Evolutionary conservation across 2,113 vertebrate genomes (phyloP).

Genomic region (Notechis scutatus): DNA sequence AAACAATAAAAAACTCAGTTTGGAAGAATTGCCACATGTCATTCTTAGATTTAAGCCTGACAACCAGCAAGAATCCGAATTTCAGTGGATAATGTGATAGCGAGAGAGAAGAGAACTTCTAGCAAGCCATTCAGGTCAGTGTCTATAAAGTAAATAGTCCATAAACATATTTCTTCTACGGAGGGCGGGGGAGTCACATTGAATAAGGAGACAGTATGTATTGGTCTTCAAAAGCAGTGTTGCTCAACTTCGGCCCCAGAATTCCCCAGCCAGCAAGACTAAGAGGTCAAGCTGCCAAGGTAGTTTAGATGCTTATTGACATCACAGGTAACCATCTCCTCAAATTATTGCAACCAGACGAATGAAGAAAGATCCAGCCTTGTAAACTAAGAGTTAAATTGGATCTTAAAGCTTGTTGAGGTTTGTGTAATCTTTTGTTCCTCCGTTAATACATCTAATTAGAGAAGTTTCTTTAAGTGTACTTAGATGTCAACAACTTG

Average conservation of each 20-base stretch:
- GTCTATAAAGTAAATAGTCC: not conserved
- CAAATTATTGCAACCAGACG: not conserved
- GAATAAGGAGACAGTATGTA: not conserved
- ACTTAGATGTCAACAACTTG: not conserved
- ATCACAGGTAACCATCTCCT: not conserved
- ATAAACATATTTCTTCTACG: not conserved
- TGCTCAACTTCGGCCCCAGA: not conserved
- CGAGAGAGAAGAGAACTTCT: not conserved
- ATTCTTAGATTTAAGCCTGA: too few relatives aligned
- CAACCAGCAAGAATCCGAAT: not conserved
- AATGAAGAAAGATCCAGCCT: not conserved
- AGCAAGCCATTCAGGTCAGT: not conserved
- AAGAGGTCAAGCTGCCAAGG: not conserved
- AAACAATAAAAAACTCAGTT: too few relatives aligned
- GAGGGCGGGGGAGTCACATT: not conserved
- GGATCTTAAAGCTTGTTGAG: not conserved
- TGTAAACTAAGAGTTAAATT: not conserved
- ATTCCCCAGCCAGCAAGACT: not conserved
- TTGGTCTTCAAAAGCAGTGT: not conserved
- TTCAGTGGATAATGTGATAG: not conserved
- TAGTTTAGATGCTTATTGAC: not conserved
- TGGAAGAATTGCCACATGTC: too few relatives aligned
- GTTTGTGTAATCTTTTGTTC: not conserved
- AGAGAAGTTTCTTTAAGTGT: not conserved
- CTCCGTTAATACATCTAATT: not conserved